Percentiles rank a stretch among this genome's conserved stretches.
phyloP scores from a whole-genome alignment of 2,888 invertebrate genomes.

The Euzophera pinguis region DNA sequence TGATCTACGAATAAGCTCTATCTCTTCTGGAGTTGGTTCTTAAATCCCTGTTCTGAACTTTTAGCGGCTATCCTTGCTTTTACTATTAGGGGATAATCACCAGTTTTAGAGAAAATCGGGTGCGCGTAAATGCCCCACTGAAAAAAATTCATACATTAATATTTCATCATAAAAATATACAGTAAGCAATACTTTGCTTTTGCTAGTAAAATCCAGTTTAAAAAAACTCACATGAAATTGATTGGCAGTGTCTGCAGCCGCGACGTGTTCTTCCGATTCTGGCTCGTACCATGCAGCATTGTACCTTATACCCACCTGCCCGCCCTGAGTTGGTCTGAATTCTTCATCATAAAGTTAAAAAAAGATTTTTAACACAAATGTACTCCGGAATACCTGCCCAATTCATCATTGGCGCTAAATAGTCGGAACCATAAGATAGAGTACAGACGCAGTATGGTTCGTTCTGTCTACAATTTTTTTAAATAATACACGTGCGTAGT shows the following conservation, averaged over 20 bases:
- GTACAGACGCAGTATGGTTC: constrained; percentile 60
- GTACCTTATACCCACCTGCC: constrained; percentile 61
- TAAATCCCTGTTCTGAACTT: too few species aligned
- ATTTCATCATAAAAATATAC: too few species aligned
- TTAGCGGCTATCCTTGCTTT: too few species aligned
- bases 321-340: constrained; percentile 53
- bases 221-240: constrained; percentile 15
- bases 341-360: constrained; percentile 64
- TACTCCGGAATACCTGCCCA: constrained; percentile 64
- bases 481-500: constrained; percentile 60
- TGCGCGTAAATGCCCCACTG: too few species aligned
- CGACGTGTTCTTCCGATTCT: constrained; percentile 51
- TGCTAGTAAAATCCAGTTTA: too few species aligned
- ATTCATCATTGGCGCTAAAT: constrained; percentile 44
- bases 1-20: too few species aligned
- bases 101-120: too few species aligned
- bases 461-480: constrained; percentile 62
- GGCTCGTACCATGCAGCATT: constrained; percentile 74
- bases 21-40: too few species aligned
- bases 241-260: constrained; percentile 51
- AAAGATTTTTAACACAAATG: constrained; percentile 63
- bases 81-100: too few species aligned
- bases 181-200: too few species aligned
- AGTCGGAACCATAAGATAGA: constrained; percentile 54
- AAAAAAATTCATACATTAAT: too few species aligned